Conservation (phyloP, 2,113 vertebrate species). For the Anseranas semipalmata region DNA sequence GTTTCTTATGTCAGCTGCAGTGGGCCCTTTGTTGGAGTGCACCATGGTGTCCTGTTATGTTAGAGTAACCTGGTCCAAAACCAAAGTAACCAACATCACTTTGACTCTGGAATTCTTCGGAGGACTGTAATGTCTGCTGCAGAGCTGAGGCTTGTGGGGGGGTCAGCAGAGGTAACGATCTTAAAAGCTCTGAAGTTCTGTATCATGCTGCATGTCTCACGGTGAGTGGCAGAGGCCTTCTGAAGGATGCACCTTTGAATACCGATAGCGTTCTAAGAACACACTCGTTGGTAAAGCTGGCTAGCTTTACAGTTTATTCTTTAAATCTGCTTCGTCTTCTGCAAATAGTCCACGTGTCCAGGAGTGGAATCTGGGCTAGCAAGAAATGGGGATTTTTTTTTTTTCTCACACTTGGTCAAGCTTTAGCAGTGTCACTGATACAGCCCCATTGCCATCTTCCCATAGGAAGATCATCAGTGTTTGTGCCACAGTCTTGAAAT, state of each 20-base stretch:
- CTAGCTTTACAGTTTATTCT: neutral
- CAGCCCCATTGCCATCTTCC: neutral
- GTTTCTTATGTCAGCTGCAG: neutral
- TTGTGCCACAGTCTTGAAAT: neutral
- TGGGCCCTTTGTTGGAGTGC: accelerated
- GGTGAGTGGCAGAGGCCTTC: neutral
- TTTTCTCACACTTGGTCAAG: neutral
- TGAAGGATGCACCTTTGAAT: neutral
- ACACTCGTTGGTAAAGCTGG: accelerated
- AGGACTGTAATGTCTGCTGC: neutral
- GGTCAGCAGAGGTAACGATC: neutral
- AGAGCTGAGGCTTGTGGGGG: neutral
- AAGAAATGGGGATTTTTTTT: neutral
- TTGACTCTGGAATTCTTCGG: neutral
- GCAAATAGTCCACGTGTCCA: neutral
- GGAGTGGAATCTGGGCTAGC: neutral
- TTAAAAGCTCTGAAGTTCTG: neutral
- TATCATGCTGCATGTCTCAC: neutral
- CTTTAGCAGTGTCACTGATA: neutral
- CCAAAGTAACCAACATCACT: neutral
- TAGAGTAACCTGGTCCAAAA: neutral
- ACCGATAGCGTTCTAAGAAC: neutral
- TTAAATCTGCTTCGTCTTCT: neutral
- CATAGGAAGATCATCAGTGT: neutral
- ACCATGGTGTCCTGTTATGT: neutral